Base-by-base conservation (phyloP, 2,888 invertebrate species). In the Frankliniella fusca region DNA sequence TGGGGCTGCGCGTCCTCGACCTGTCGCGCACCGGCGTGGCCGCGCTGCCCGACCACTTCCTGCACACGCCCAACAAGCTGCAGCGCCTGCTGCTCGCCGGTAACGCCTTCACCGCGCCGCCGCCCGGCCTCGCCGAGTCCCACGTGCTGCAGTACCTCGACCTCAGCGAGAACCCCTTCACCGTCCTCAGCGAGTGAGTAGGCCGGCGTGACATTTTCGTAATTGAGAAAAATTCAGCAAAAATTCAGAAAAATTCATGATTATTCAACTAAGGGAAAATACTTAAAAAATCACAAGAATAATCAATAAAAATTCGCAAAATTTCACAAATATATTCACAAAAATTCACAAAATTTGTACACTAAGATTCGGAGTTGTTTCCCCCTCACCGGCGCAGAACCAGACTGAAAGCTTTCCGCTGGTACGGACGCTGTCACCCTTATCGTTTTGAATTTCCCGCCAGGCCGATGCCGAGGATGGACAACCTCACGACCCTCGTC, bases 151-250 rank as follows among this genome's bases (percentile, higher is more conserved):
- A 92, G 82, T 90, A 88, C 81, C 87, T 95, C 15, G 91, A 91
- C 82, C 87, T 95, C 38, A 93, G 94, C 85, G 92, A 92, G 84
- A 95, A 95, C 87, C 93, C 92, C 0, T 92, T 95, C 81, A 87
- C 87, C 3, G 88, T 89, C 82, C 85, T 95, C 23, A 88, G 90
- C 89, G 86, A 86, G 86, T 84, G 81, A 79, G 54, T 27, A 48
- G 81, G 83, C 11, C 80, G 27, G 83, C 83, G n/a, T n/a, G n/a
- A n/a, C n/a, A n/a, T n/a, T n/a, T n/a, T n/a, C n/a, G n/a, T n/a
- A n/a, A n/a, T n/a, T n/a, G n/a, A n/a, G n/a, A n/a, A n/a, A n/a
- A n/a, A n/a, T n/a, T n/a, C n/a, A n/a, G n/a, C n/a, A n/a, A n/a
- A n/a, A n/a, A n/a, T n/a, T n/a, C n/a, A n/a, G n/a, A n/a, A n/a